A percentile compares a stretch with the other conserved stretches of the same genome.
Conservation (phyloP, 2,888 invertebrate species). For the Mycalesis mineus region DNA sequence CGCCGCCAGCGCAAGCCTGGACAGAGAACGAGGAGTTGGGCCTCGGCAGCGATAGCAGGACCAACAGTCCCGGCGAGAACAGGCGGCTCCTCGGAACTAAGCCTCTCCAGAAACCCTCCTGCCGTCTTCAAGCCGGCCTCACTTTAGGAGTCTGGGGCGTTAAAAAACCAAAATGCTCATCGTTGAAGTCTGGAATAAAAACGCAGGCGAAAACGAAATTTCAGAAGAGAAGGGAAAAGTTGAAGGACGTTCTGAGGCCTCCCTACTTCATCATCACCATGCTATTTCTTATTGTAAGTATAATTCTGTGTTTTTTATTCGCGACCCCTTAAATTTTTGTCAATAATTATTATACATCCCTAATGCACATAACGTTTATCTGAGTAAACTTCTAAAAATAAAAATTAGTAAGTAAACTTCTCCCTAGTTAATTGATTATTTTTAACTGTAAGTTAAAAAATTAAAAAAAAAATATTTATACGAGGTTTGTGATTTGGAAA, state of each 20-base stretch:
- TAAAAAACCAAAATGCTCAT: constrained; percentile 31
- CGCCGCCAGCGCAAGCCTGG: constrained; percentile 54
- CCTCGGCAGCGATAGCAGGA: constrained; percentile 34
- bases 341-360: too few relatives aligned
- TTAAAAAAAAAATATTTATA: too few relatives aligned
- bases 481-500: too few relatives aligned
- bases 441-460: too few relatives aligned
- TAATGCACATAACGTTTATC: too few relatives aligned
- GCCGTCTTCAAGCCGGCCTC: constrained; percentile 53
- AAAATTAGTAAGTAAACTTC: too few relatives aligned
- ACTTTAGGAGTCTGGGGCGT: constrained; percentile 47
- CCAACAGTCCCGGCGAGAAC: constrained; percentile 53
- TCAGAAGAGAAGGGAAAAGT: constrained; percentile 55
- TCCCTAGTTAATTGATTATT: too few relatives aligned
- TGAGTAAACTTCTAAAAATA: too few relatives aligned
- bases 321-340: too few relatives aligned
- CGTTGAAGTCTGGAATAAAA: constrained; percentile 32
- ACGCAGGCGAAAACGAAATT: constrained; percentile 45
- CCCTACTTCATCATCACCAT: constrained; percentile 66
- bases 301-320: not conserved
- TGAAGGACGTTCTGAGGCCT: constrained; percentile 53
- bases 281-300: constrained; percentile 62
- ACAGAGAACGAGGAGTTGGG: constrained; percentile 47
- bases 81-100: constrained; percentile 44
- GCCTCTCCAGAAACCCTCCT: constrained; percentile 31